phyloP scores from a whole-genome alignment of 2,797 vertebrate genomes.

The Propithecus perrieri region DNA sequence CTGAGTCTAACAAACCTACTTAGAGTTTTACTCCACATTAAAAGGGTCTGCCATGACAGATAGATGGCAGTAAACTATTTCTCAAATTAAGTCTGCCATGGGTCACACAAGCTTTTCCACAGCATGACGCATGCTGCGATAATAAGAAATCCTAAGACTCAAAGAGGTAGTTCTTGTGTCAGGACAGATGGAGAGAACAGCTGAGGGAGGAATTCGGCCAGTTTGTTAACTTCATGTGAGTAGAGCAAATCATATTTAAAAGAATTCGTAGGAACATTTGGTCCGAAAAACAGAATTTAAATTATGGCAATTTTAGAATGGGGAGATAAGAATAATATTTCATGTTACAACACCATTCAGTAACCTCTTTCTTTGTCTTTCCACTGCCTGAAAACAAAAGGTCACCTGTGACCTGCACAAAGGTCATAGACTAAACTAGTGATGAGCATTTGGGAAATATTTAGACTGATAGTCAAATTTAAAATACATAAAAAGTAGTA shows the following conservation, averaged over 20 bases:
- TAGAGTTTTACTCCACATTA: not conserved
- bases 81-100: not conserved
- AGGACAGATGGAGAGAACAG: constrained; percentile 70
- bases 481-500: not conserved
- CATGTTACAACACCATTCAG: not conserved
- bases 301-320: not conserved
- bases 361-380: not conserved
- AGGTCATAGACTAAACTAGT: not conserved
- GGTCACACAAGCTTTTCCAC: not conserved
- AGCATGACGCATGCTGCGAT: not conserved
- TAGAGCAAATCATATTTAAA: constrained; percentile 52
- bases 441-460: not conserved
- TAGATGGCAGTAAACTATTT: constrained; percentile 41
- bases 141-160: constrained; percentile 53
- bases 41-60: not conserved
- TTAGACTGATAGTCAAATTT: not conserved
- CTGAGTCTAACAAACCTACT: not conserved
- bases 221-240: constrained; percentile 47
- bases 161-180: constrained; percentile 49
- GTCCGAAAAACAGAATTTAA: constrained; percentile 49
- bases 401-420: not conserved
- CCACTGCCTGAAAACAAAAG: not conserved
- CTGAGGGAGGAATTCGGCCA: constrained; percentile 30
- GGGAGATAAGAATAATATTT: not conserved
- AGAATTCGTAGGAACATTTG: constrained; percentile 48